phyloP scores from a whole-genome alignment of 2,888 invertebrate genomes.

The Ctenicera cuprea region DNA sequence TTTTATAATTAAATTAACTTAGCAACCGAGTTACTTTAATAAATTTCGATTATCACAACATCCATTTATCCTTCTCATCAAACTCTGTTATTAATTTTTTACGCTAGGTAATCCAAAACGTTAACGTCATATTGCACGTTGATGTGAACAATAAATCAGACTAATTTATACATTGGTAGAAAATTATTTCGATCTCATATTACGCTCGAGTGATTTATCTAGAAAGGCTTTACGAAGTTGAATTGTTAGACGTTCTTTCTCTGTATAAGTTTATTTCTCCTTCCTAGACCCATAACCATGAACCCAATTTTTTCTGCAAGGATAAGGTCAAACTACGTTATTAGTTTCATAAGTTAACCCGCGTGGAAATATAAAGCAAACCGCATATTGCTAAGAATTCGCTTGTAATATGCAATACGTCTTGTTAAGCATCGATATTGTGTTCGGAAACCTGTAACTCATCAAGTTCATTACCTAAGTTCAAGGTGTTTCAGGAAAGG shows the following conservation, averaged over 20 bases:
- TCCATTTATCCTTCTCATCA: too few species aligned
- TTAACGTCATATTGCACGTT: not conserved
- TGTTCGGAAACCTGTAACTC: slow-evolving; percentile 43
- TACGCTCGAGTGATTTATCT: slow-evolving; percentile 26
- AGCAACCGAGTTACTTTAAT: too few species aligned
- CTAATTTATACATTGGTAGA: slow-evolving; percentile 18
- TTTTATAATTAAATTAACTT: too few species aligned
- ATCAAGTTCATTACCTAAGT: slow-evolving; percentile 45
- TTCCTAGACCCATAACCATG: slow-evolving; percentile 21
- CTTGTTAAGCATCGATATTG: slow-evolving; percentile 45
- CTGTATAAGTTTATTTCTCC: not conserved
- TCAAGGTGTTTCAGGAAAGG: slow-evolving; percentile 34
- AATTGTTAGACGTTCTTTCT: slow-evolving; percentile 3
- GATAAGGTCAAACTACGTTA: slow-evolving; percentile 41
- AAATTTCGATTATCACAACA: too few species aligned
- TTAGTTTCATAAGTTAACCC: slow-evolving; percentile 35
- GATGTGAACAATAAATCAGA: slow-evolving; percentile 19
- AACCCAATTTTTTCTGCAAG: slow-evolving; percentile 18
- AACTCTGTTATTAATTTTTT: slow-evolving; percentile 1
- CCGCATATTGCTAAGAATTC: slow-evolving; percentile 36
- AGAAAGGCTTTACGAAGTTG: slow-evolving; percentile 7
- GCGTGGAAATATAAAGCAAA: slow-evolving; percentile 39
- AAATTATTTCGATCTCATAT: slow-evolving; percentile 22
- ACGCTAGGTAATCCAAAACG: not conserved
- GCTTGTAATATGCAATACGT: slow-evolving; percentile 45